These are phyloP conservation scores for Acleris sparsana DNA, from an alignment of 2,888 invertebrate genomes.

Conservation along the genomic window DNA sequence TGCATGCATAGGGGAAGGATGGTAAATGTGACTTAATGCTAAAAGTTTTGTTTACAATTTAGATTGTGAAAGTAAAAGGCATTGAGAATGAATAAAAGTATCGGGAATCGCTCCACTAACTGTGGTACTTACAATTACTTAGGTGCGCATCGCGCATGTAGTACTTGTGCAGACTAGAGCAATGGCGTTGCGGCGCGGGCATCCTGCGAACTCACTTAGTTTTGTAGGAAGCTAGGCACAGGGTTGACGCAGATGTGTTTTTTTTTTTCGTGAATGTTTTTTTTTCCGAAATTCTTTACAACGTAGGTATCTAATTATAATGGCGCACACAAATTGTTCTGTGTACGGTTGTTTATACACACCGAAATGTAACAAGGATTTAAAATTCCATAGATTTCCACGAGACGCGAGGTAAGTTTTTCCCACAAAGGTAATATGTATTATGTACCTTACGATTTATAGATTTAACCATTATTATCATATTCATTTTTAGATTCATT, in stretches of 20 bases:
- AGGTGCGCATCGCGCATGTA: too few relatives aligned
- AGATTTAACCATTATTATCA: neutral
- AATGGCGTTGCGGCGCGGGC: too few relatives aligned
- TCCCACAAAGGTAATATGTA: neutral
- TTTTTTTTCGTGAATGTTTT: neutral
- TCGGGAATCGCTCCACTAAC: too few relatives aligned
- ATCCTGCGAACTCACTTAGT: too few relatives aligned
- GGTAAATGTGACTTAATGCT: neutral
- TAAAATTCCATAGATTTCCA: slow-evolving; percentile 1
- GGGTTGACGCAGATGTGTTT: neutral
- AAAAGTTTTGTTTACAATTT: neutral
- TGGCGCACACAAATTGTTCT: neutral
- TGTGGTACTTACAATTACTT: too few relatives aligned
- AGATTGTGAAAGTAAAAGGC: too few relatives aligned
- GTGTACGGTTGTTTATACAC: neutral
- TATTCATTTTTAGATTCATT: neutral
- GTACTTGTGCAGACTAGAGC: too few relatives aligned
- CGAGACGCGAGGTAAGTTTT: neutral
- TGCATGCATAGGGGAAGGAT: slow-evolving; percentile 7
- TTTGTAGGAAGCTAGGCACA: too few relatives aligned
- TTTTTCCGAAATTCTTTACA: neutral
- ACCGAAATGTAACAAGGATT: neutral
- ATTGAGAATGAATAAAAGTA: too few relatives aligned
- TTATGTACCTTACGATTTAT: neutral
- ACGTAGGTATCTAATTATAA: neutral